Evolutionary conservation across 2,113 vertebrate species (phyloP).

Genomic region (Psophia crepitans): DNA sequence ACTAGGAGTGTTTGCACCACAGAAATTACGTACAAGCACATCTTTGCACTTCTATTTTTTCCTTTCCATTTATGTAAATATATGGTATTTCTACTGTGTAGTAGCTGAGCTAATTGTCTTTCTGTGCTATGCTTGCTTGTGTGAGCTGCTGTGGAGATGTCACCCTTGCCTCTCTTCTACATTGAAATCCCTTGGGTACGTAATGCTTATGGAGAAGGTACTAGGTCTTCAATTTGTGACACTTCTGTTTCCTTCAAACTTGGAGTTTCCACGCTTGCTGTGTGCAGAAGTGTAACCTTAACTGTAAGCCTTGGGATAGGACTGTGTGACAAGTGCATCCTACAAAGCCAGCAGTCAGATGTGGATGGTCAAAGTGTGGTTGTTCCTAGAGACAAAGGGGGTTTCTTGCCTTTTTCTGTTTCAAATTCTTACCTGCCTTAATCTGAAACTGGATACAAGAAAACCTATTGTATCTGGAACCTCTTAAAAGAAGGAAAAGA

Average conservation of each 20-base stretch:
- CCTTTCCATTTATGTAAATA: neutral
- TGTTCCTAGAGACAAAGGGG: neutral
- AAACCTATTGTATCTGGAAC: neutral
- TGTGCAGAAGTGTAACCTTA: neutral
- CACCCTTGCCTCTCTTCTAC: neutral
- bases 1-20: neutral
- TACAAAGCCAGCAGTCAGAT: neutral
- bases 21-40: neutral
- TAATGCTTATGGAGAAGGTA: accelerated
- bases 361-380: neutral
- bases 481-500: neutral
- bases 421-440: neutral
- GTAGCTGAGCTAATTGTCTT: neutral
- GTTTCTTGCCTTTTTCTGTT: neutral
- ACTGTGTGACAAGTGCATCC: neutral
- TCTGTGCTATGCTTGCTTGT: neutral
- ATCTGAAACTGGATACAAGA: neutral
- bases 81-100: neutral
- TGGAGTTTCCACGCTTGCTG: neutral
- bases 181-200: neutral
- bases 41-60: neutral
- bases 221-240: neutral
- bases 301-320: neutral
- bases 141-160: neutral
- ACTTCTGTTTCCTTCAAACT: neutral